phyloP scores from a whole-genome alignment of 1,140 invertebrate genomes.

The Drosophila melanogaster region DNA sequence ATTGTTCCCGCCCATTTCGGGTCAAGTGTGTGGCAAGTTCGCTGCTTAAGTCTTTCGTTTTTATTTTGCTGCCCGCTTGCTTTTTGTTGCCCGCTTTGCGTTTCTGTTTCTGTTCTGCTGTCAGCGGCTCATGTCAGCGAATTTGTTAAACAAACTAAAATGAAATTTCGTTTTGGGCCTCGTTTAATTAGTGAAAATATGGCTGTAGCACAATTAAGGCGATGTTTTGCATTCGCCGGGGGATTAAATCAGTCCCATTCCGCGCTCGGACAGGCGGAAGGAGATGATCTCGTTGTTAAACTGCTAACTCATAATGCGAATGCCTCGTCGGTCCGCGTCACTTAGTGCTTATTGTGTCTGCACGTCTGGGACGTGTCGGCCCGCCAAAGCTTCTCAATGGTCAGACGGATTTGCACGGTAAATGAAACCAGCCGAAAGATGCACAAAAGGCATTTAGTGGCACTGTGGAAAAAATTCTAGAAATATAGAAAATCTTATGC shows the following conservation, averaged over 20 bases:
- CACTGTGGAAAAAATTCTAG: conserved; percentile 13
- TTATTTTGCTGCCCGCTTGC: conserved; percentile 5
- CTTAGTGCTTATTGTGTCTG: conserved; percentile 80
- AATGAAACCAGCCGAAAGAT: conserved; percentile 62
- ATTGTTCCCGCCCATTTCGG: conserved; percentile 53
- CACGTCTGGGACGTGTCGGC: conserved; percentile 66
- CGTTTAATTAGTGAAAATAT: conserved; percentile 59
- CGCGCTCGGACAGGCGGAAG: conserved; percentile 60
- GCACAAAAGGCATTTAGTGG: conserved; percentile 10
- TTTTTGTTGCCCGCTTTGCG: conserved; percentile 15
- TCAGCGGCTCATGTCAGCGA: conserved; percentile 75
- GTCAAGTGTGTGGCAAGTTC: conserved; percentile 75
- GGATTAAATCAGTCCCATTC: conserved; percentile 69
- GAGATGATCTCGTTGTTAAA: conserved; percentile 70
- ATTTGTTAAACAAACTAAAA: conserved; percentile 81
- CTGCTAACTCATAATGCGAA: conserved; percentile 73
- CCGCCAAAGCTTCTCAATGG: conserved; percentile 65
- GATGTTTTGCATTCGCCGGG: conserved; percentile 37
- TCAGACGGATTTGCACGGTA: conserved; percentile 66
- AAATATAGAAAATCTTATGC: background rate
- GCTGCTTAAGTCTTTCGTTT: conserved; percentile 78
- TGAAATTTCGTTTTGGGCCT: conserved; percentile 57
- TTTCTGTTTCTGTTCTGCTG: conserved; percentile 51
- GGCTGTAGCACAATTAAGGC: conserved; percentile 70
- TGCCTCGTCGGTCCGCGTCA: conserved; percentile 54